Conservation (phyloP, 2,797 vertebrate genomes). For the Danio albolineatus region DNA sequence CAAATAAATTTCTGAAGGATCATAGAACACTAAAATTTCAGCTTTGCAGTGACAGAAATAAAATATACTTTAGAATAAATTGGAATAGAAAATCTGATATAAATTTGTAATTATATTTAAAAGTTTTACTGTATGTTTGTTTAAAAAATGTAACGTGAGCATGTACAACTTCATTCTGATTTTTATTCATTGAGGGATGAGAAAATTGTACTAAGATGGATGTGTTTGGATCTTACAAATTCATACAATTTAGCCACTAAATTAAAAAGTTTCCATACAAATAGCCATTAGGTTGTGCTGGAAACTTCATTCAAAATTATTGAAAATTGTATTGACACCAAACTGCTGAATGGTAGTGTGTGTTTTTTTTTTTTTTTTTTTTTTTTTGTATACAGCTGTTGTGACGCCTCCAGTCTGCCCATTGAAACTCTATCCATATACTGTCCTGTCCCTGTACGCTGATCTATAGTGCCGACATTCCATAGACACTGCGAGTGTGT, state of each 20-base stretch:
- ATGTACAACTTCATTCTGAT: not conserved
- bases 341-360: not conserved
- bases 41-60: too few species aligned
- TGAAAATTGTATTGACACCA: not conserved
- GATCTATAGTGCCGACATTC: conserved; percentile 25
- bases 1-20: not conserved
- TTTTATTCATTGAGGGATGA: too few species aligned
- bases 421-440: conserved; percentile 51
- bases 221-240: not conserved
- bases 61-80: too few species aligned
- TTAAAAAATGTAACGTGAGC: not conserved
- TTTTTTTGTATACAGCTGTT: conserved; percentile 18
- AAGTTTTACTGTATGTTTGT: not conserved
- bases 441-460: conserved; percentile 37
- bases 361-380: not conserved
- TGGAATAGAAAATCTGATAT: too few species aligned
- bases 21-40: not conserved
- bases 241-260: not conserved
- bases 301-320: not conserved
- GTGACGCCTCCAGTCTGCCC: conserved; percentile 33
- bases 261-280: too few species aligned
- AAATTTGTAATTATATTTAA: too few species aligned
- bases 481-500: conserved; percentile 25
- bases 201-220: too few species aligned
- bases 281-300: too few species aligned